Percentiles rank a stretch among this genome's conserved stretches.
Conservation (phyloP, 2,797 vertebrate genomes). For the Gymnocypris eckloni region DNA sequence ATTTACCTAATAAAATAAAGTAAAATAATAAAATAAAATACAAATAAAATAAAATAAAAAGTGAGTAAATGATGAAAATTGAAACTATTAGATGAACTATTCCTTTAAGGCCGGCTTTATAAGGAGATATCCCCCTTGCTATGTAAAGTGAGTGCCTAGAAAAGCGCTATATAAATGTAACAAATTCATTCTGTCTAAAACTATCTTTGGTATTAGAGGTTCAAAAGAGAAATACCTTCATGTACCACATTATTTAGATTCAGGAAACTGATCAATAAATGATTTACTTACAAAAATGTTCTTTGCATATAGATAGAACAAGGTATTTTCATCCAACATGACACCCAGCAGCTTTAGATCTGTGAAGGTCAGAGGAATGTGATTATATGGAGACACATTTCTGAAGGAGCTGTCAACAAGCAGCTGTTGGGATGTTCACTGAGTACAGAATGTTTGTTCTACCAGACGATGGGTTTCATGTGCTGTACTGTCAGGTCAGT, state of each 20-base stretch:
- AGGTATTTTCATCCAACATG: background rate
- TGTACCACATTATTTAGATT: background rate
- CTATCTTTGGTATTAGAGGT: background rate
- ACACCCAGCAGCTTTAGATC: background rate
- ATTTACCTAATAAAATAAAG: too few relatives aligned
- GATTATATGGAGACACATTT: background rate
- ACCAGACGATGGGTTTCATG: background rate
- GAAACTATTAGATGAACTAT: too few relatives aligned
- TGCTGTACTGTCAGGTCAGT: background rate
- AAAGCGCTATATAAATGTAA: too few relatives aligned
- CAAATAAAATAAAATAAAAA: too few relatives aligned
- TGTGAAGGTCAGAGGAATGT: background rate
- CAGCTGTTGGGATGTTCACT: background rate
- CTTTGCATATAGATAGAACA: background rate
- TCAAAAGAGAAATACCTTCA: background rate
- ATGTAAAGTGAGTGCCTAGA: too few relatives aligned
- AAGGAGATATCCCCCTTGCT: too few relatives aligned
- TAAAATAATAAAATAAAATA: too few relatives aligned
- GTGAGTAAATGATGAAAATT: too few relatives aligned
- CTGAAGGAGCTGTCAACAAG: background rate
- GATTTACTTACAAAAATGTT: background rate
- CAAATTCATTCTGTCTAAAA: background rate
- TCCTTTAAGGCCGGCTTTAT: background rate
- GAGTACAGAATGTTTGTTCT: slow-evolving; percentile 11
- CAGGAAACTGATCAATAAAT: background rate